Base-by-base conservation (phyloP, 1,140 invertebrate genomes). In the Carposina sasakii region DNA sequence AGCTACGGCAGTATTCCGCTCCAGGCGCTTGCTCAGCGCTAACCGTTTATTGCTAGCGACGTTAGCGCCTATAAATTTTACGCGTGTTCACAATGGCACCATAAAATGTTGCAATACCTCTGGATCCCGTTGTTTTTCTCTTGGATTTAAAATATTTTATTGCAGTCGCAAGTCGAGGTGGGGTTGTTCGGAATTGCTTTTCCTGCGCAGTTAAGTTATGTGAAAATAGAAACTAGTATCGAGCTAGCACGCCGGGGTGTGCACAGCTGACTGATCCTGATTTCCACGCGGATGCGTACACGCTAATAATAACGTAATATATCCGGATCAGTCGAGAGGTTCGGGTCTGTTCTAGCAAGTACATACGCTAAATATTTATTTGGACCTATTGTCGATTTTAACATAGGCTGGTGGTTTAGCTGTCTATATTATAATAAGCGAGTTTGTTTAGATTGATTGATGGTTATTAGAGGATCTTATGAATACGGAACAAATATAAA, bases 31-130 rank as follows among this genome's bases (percentile, higher is more conserved):
- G 63, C 53, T 63, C 53, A 57, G 54, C 62, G 54, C 66, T 70
- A 71, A 71, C 71, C 67, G 71, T 81, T 81, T 78, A 78, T 70
- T 68, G 67, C 65, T 63, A 63, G 60, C 68, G 69, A 71, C 64
- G 67, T 76, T 76, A 78, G 67, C 60, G 67, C 64, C 70, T 69
- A 76, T 81, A 76, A 78, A 78, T 71, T 78, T 77, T 72, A 76
- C 68, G 71, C 67, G 60, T 74, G 66, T 67, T 71, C 65, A 69
- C 69, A 76, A 72, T 67, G 62, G 57, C 52, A 57, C 64, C 57
- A 67, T 76, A 78, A 76, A 81, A 73, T 68, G 73, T 76, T 72
- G 68, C 66, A 74, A 72, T 81, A 73, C 64, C 64, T 68, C 66
- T 66, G 71, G 70, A 81, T 75, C 65, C 57, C 56, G 55, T 71